A percentile compares a stretch with the other conserved stretches of the same genome.
phyloP scores from a whole-genome alignment of 2,113 vertebrate species.

The Megaceryle maxima region DNA sequence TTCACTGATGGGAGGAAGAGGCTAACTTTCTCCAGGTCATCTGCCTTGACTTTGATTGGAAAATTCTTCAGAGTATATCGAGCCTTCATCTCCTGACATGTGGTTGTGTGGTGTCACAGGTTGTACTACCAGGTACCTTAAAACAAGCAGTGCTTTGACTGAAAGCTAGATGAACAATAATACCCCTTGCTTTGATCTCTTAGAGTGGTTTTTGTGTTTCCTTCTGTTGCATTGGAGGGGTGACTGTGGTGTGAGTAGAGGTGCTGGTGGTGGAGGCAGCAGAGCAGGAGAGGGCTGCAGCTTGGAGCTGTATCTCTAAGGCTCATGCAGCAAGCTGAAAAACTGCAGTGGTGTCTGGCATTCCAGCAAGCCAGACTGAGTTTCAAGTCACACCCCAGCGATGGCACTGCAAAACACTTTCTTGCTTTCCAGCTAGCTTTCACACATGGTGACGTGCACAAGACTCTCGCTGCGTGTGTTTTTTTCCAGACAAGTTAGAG shows the following conservation, averaged over 20 bases:
- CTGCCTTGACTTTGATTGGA: background rate
- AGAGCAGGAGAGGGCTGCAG: background rate
- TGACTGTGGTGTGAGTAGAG: accelerated
- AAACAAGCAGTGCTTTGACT: background rate
- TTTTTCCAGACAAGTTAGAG: background rate
- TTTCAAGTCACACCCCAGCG: background rate
- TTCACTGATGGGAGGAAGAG: background rate
- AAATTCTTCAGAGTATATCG: background rate
- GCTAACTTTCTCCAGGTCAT: background rate
- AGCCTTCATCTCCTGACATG: background rate
- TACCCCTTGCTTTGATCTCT: background rate
- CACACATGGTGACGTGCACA: background rate
- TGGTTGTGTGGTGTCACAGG: background rate
- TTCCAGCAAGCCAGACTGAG: background rate
- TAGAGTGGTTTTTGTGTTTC: background rate
- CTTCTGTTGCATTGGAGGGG: background rate
- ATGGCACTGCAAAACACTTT: background rate
- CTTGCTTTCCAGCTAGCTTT: background rate
- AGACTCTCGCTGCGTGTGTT: background rate
- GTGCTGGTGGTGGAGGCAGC: background rate
- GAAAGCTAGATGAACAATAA: background rate
- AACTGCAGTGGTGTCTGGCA: background rate
- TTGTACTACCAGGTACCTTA: background rate
- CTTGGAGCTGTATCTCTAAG: background rate
- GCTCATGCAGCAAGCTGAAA: background rate